Conservation (phyloP, 2,113 vertebrate species). For the Phalacrocorax pelagicus region DNA sequence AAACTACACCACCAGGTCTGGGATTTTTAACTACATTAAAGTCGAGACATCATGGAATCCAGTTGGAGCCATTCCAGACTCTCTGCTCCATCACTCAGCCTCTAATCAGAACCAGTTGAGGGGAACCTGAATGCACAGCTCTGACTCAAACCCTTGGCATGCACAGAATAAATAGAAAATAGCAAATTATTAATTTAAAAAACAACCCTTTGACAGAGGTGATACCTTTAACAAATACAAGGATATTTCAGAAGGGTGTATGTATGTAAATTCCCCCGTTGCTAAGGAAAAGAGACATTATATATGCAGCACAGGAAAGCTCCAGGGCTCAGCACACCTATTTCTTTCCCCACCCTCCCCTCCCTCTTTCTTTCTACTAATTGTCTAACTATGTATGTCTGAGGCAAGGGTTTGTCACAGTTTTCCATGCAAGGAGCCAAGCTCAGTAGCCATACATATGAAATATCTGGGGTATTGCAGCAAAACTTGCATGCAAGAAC, state of each 20-base stretch:
- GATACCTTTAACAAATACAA: not conserved
- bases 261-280: not conserved
- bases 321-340: conserved; percentile 34
- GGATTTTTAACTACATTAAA: not conserved
- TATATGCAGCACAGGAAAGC: not conserved
- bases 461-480: not conserved
- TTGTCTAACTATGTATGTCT: conserved; percentile 27
- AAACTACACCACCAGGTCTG: not conserved
- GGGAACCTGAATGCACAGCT: conserved; percentile 2
- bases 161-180: not conserved
- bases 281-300: not conserved
- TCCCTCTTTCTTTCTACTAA: conserved; percentile 25
- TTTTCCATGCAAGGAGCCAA: conserved; percentile 25
- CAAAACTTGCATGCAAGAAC: not conserved
- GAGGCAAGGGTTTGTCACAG: not conserved
- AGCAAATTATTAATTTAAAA: conserved; percentile 35
- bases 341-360: not conserved
- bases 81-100: conserved; percentile 23
- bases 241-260: not conserved
- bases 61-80: conserved; percentile 32
- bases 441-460: not conserved
- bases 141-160: conserved; percentile 47
- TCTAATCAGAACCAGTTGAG: not conserved
- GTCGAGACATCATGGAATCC: conserved; percentile 33
- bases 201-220: not conserved